Percentiles rank a stretch among this genome's conserved stretches.
Evolutionary conservation across 2,888 invertebrate genomes (phyloP).

Genomic region (Drosophila emarginata): DNA sequence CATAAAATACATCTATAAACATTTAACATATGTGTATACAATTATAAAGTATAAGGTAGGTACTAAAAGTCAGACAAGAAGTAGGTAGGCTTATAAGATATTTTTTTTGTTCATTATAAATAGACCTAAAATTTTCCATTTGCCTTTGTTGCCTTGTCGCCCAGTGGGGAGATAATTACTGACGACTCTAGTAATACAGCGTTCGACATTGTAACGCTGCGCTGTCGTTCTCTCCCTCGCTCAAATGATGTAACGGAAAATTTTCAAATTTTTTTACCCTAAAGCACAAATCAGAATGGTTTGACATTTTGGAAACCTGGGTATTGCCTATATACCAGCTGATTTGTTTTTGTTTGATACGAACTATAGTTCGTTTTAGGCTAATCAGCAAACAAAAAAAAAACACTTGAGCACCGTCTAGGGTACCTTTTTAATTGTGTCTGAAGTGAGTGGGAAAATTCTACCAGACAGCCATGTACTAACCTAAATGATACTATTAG

Average conservation of each 20-base stretch:
- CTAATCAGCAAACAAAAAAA: conserved; percentile 27
- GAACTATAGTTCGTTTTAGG: background rate
- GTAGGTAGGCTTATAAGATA: conserved; percentile 14
- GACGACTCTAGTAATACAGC: conserved; percentile 11
- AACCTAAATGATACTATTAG: conserved; percentile 13
- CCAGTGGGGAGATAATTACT: conserved; percentile 56
- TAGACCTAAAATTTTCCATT: conserved; percentile 69
- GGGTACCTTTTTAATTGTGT: conserved; percentile 7
- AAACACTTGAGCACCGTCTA: conserved; percentile 26
- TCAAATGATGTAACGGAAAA: conserved; percentile 56
- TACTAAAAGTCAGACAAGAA: conserved; percentile 34
- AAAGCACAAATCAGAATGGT: conserved; percentile 2
- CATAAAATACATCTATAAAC: conserved; percentile 4
- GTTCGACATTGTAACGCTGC: conserved; percentile 42
- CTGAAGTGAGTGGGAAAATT: conserved; percentile 10
- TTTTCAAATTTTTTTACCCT: conserved; percentile 18
- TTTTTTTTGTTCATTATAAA: conserved; percentile 46
- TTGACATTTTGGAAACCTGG: background rate
- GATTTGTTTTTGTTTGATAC: conserved; percentile 1
- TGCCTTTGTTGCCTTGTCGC: conserved; percentile 47
- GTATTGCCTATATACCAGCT: background rate
- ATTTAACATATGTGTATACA: conserved; percentile 7
- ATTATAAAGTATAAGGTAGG: conserved; percentile 26
- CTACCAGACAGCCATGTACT: background rate
- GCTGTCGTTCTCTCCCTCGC: conserved; percentile 35